Percentiles rank a stretch among this genome's conserved stretches.
These are phyloP conservation scores for Agapornis canus DNA, from an alignment of 2,797 vertebrate genomes.

Conservation along the genomic window DNA sequence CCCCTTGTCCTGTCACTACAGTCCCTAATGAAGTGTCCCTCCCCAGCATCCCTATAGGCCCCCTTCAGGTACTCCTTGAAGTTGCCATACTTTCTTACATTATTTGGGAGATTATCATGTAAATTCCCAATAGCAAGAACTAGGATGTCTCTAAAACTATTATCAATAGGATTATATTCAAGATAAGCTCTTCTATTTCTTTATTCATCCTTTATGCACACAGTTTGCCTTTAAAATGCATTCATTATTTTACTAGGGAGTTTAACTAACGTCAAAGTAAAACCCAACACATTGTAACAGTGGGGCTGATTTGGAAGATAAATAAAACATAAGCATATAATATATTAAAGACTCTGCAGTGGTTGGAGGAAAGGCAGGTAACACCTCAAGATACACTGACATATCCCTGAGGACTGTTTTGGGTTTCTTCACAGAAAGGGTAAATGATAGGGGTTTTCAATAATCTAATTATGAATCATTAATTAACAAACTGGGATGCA, in stretches of 20 bases:
- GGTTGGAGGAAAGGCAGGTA: background rate
- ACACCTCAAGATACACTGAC: background rate
- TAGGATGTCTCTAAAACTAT: background rate
- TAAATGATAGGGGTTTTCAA: background rate
- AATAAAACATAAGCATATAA: background rate
- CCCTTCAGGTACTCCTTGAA: background rate
- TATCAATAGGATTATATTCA: background rate
- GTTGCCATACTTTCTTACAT: background rate
- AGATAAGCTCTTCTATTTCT: background rate
- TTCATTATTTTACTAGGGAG: background rate
- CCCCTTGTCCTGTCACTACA: no score
- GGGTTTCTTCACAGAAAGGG: background rate
- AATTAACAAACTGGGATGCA: background rate
- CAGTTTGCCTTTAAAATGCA: background rate
- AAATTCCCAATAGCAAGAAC: background rate
- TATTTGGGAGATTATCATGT: background rate
- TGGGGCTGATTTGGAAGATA: background rate
- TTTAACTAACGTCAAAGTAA: background rate
- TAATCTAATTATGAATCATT: background rate
- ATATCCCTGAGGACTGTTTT: background rate
- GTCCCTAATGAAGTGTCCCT: no score
- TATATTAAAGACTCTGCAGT: background rate
- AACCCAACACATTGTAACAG: background rate
- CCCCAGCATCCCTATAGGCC: no score
- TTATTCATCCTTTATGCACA: background rate